Percentiles rank a stretch among this genome's conserved stretches.
phyloP scores from a whole-genome alignment of 2,113 vertebrate species.

The Macquaria australasica region DNA sequence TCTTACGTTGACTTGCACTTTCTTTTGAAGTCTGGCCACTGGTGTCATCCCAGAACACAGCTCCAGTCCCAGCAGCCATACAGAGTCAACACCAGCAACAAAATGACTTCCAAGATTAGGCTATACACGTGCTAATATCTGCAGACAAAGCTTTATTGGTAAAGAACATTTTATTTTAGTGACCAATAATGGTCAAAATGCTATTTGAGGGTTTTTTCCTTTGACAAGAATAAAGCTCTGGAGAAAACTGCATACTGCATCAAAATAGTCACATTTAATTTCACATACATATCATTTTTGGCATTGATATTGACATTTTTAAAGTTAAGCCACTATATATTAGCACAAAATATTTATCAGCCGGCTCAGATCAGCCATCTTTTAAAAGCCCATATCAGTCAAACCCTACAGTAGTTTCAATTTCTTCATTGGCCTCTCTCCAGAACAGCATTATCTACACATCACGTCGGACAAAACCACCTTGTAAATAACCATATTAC shows the following conservation, averaged over 20 bases:
- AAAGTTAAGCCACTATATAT: constrained; percentile 18
- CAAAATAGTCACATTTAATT: neutral
- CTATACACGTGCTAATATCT: neutral
- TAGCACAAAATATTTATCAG: constrained; percentile 24
- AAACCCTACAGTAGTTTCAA: constrained; percentile 48
- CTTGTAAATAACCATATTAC: constrained; percentile 74
- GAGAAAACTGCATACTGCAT: neutral
- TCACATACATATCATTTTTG: neutral
- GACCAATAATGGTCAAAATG: neutral
- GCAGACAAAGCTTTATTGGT: neutral
- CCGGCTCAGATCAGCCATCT: constrained; percentile 15
- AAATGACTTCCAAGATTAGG: neutral
- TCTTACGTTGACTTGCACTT: constrained; percentile 43
- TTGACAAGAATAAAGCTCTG: neutral
- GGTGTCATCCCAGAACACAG: constrained; percentile 20
- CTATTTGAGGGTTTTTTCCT: neutral
- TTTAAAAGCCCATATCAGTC: constrained; percentile 47
- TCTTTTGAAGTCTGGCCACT: constrained; percentile 51
- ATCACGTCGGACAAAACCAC: constrained; percentile 55
- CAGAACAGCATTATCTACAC: constrained; percentile 60
- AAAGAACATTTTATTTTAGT: neutral
- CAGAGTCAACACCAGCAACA: constrained; percentile 33
- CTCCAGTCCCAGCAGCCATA: neutral
- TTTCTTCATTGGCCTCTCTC: constrained; percentile 52
- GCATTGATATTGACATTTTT: constrained; percentile 13